These are phyloP conservation scores for Pentalonia nigronervosa DNA, from an alignment of 1,140 invertebrate species.

Conservation along the genomic window DNA sequence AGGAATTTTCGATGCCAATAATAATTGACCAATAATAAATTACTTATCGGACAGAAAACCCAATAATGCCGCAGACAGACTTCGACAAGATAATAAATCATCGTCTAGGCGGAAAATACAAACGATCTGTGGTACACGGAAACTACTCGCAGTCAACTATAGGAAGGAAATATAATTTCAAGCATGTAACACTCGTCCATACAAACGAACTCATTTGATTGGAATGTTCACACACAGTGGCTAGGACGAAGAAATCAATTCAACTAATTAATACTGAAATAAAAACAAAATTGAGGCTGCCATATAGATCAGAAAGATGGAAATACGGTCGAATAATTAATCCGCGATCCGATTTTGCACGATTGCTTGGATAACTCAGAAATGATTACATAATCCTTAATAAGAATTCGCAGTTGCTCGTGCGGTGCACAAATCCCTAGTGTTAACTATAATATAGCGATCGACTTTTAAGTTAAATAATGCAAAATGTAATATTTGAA, in stretches of 20 bases:
- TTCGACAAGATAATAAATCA: constrained; percentile 4
- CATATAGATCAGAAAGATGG: neutral
- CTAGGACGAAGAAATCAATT: neutral
- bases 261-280: neutral
- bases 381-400: neutral
- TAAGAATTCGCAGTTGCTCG: neutral
- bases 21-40: constrained; percentile 21
- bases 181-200: neutral
- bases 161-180: neutral
- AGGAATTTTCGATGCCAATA: neutral
- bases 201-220: neutral
- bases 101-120: neutral
- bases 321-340: neutral
- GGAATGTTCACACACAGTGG: neutral
- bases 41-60: neutral
- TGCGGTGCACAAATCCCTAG: neutral
- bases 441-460: neutral
- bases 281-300: neutral
- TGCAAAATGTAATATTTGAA: neutral
- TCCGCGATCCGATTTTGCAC: neutral
- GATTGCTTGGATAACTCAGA: neutral
- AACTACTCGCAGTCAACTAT: neutral
- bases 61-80: neutral
- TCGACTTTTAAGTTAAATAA: neutral
- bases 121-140: neutral